phyloP scores from a whole-genome alignment of 2,113 vertebrate species.

The Nothobranchius kuhntae region DNA sequence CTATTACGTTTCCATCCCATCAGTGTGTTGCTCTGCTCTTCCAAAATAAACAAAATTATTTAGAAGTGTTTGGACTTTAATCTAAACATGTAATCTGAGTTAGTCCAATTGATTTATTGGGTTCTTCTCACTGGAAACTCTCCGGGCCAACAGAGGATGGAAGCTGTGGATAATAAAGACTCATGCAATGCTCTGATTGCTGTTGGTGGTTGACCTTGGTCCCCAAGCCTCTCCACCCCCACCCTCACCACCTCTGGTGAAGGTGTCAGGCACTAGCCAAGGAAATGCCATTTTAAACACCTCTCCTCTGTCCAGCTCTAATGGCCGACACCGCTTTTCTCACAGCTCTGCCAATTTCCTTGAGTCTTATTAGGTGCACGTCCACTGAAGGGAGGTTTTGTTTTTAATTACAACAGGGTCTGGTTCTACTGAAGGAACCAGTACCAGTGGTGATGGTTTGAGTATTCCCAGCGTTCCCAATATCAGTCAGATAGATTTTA shows the following conservation, averaged over 20 bases:
- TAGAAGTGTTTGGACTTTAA: background rate
- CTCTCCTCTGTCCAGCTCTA: conserved; percentile 50
- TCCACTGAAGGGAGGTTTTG: background rate
- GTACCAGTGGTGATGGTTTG: no score
- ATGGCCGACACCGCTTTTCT: conserved; percentile 61
- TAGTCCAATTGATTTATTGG: conserved; percentile 10
- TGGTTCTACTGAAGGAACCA: no score
- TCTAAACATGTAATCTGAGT: conserved; percentile 24
- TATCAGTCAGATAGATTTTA: no score
- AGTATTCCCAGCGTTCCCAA: no score
- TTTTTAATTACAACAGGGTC: no score
- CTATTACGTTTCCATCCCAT: background rate
- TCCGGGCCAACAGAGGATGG: background rate
- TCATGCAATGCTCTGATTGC: conserved; percentile 42
- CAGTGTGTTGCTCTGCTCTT: background rate
- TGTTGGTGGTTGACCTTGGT: conserved; percentile 63
- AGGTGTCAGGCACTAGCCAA: conserved; percentile 62
- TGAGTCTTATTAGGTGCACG: conserved; percentile 17
- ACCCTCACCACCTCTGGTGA: conserved; percentile 27
- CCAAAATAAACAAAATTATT: background rate
- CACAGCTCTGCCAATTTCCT: conserved; percentile 67
- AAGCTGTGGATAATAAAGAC: conserved; percentile 26
- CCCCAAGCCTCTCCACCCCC: conserved; percentile 34
- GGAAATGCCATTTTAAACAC: conserved; percentile 75
- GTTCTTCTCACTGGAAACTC: conserved; percentile 1